Evolutionary conservation across 2,888 invertebrate genomes (phyloP).

Genomic region (Dichetophora obliterata): DNA sequence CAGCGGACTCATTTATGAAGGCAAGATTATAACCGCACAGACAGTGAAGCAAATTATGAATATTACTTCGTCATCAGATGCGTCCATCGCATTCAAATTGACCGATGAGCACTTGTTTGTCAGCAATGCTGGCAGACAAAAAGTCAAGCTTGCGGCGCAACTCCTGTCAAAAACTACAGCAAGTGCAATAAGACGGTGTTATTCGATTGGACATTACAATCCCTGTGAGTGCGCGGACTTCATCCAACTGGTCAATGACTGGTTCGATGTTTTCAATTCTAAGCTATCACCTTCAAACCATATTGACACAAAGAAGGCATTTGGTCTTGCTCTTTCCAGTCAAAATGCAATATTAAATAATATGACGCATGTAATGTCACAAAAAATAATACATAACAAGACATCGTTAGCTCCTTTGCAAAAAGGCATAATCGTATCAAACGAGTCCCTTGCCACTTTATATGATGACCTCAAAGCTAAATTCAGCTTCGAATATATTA

Average conservation of each 20-base stretch:
- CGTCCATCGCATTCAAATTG: too few species aligned
- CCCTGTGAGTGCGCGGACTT: not conserved
- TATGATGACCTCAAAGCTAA: too few species aligned
- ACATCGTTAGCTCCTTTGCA: too few species aligned
- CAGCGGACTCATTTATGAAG: not conserved
- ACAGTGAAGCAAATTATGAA: not conserved
- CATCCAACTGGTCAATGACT: slow-evolving; percentile 4
- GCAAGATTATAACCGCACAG: not conserved
- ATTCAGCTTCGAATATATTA: too few species aligned
- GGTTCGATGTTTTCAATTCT: not conserved
- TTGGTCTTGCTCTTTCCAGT: not conserved
- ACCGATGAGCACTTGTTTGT: not conserved
- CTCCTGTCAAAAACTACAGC: not conserved
- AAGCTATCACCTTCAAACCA: not conserved
- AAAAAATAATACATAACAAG: too few species aligned
- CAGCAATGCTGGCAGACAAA: not conserved
- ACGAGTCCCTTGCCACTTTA: too few species aligned
- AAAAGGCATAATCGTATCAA: too few species aligned
- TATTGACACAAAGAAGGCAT: not conserved
- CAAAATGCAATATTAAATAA: too few species aligned
- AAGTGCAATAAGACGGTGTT: not conserved
- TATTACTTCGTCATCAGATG: too few species aligned
- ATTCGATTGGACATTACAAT: not conserved
- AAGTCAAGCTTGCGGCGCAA: not conserved
- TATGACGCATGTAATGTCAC: too few species aligned